A percentile compares a stretch with the other conserved stretches of the same genome.
These are phyloP conservation scores for Potorous gilbertii DNA, from an alignment of 2,797 vertebrate species.

Conservation along the genomic window DNA sequence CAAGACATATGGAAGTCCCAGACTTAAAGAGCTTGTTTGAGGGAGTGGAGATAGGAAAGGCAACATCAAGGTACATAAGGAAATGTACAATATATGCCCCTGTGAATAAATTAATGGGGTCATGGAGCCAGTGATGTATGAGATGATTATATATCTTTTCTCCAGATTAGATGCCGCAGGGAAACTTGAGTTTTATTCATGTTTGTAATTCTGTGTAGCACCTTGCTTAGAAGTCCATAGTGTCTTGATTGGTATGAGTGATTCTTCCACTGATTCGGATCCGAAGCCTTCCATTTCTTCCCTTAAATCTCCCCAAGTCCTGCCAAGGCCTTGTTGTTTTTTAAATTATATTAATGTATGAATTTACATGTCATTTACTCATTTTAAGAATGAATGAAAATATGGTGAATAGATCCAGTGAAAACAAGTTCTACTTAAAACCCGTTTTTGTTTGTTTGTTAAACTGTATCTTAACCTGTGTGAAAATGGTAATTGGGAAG, in stretches of 20 bases:
- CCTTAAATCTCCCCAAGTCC: not conserved
- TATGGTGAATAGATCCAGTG: not conserved
- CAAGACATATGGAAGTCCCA: not conserved
- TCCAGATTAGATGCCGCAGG: not conserved
- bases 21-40: not conserved
- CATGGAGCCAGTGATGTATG: not conserved
- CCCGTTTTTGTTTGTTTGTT: not conserved
- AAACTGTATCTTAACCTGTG: not conserved
- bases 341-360: not conserved
- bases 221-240: not conserved
- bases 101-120: not conserved
- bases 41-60: not conserved
- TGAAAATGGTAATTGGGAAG: not conserved
- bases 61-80: not conserved
- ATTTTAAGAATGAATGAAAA: not conserved
- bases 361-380: not conserved
- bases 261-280: not conserved
- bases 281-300: not conserved
- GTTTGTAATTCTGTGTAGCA: not conserved
- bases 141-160: not conserved
- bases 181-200: not conserved
- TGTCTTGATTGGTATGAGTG: not conserved
- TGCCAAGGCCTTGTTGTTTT: not conserved
- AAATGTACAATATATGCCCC: not conserved
- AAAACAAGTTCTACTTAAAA: not conserved